Conservation (phyloP, 2,797 vertebrate genomes). For the Heteromormyrus szaboi region DNA sequence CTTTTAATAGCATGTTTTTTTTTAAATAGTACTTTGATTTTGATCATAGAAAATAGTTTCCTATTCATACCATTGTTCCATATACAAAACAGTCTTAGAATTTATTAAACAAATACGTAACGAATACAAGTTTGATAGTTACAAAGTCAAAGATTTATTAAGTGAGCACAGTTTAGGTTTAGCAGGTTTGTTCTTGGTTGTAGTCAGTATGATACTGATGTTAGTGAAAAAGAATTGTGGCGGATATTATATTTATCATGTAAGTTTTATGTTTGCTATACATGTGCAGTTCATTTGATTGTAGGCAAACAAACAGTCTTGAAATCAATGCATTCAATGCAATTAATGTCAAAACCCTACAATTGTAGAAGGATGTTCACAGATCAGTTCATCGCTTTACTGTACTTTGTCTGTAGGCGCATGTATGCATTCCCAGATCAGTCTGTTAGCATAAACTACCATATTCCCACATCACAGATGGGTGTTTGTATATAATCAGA, state of each 20-base stretch:
- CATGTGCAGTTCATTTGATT: neutral
- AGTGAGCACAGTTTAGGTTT: neutral
- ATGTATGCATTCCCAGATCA: neutral
- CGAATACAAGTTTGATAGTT: neutral
- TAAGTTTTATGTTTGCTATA: neutral
- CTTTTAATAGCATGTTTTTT: neutral
- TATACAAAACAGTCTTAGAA: neutral
- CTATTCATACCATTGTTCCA: neutral
- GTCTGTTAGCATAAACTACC: neutral
- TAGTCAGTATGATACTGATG: neutral
- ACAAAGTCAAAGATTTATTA: neutral
- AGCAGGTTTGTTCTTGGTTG: neutral
- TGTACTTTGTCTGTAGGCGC: neutral
- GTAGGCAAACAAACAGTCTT: neutral
- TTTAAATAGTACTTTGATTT: neutral
- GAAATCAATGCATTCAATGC: neutral
- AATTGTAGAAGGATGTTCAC: neutral
- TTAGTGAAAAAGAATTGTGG: neutral
- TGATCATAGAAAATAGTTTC: neutral
- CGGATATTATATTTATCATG: neutral
- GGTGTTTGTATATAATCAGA: neutral
- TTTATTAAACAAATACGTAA: neutral
- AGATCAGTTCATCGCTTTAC: neutral
- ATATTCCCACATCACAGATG: neutral
- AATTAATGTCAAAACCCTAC: neutral